Evolutionary conservation across 2,797 vertebrate genomes (phyloP), one percentile per base, ranked within the genome.

Genomic region (Karalla daura): DNA sequence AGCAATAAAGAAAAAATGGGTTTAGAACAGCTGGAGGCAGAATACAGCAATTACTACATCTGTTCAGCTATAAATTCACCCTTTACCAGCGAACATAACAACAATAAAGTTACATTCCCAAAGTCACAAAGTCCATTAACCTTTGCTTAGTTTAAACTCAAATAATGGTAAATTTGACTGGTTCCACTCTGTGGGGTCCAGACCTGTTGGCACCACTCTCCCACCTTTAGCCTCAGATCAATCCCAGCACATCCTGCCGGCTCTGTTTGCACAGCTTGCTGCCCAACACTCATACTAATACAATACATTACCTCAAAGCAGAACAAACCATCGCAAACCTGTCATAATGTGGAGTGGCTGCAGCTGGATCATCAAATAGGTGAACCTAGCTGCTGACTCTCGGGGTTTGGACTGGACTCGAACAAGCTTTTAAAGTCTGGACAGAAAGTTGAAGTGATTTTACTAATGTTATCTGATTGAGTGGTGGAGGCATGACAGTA

Each of bases 191-290:
- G 80, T 61, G 80, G 79, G 77, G 70, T 88, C 83, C 89, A 91
- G 89, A 85, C 87, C 83, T 86, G 85, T 90, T 92, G 89, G 89
- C 89, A 90, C 74, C 79, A 86, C 76, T 68, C 78, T 45, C 80
- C 68, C 74, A 89, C 86, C 83, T 90, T 90, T 86, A 88, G 78
- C 86, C 75, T 87, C 83, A 80, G 72, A 85, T 87, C 84, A 85
- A 67, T 77, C 78, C 76, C 84, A 72, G 72, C 78, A 66, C 76
- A 83, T 85, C 76, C 73, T 73, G 72, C 49, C 40, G 12, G 23
- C 77, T 74, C 67, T 91, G 89, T 92, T 92, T 92, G 88, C 79
- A 84, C 88, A 92, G 89, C 91, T 92, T 89, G 90, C 78, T 65
- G 78, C 63, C 66, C 68, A 74, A 65, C 65, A 24, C 83, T 76